Evolutionary conservation across 1,140 invertebrate genomes (phyloP).

Genomic region (Leptopilina clavipes): DNA sequence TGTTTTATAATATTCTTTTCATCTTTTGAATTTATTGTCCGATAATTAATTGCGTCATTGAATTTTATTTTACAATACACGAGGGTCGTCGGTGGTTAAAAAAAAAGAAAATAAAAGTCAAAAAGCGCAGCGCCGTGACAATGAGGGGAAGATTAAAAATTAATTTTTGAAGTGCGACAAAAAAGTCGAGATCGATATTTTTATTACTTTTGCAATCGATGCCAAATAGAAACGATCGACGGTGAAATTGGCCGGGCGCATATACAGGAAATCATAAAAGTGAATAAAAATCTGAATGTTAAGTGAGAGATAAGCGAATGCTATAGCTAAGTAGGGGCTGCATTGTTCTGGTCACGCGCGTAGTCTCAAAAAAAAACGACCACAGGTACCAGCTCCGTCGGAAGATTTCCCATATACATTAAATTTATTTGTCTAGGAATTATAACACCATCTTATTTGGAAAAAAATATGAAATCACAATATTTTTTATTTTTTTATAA

Average conservation of each 20-base stretch:
- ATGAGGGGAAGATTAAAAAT: neutral
- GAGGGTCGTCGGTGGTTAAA: neutral
- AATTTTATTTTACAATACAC: neutral
- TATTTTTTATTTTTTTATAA: too few relatives aligned
- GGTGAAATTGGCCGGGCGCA: conserved; percentile 57
- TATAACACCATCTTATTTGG: neutral
- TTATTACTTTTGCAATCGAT: conserved; percentile 45
- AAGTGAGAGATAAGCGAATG: conserved; percentile 57
- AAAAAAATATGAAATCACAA: too few relatives aligned
- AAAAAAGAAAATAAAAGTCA: neutral
- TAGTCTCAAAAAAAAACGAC: conserved; percentile 44
- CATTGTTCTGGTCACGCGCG: conserved; percentile 68
- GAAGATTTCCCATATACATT: conserved; percentile 9
- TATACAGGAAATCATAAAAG: conserved; percentile 67
- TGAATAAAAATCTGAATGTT: conserved; percentile 65
- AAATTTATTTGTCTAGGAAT: neutral
- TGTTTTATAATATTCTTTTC: neutral
- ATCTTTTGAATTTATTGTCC: neutral
- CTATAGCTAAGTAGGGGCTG: conserved; percentile 59
- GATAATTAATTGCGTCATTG: neutral
- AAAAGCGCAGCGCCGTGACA: conserved; percentile 13
- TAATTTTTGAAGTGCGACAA: neutral
- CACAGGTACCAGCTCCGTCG: conserved; percentile 50
- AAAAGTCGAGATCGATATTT: conserved; percentile 45
- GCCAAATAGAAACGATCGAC: conserved; percentile 47